These are phyloP conservation scores for Nemapogon koenigi DNA, from an alignment of 2,888 invertebrate species.

Conservation along the genomic window DNA sequence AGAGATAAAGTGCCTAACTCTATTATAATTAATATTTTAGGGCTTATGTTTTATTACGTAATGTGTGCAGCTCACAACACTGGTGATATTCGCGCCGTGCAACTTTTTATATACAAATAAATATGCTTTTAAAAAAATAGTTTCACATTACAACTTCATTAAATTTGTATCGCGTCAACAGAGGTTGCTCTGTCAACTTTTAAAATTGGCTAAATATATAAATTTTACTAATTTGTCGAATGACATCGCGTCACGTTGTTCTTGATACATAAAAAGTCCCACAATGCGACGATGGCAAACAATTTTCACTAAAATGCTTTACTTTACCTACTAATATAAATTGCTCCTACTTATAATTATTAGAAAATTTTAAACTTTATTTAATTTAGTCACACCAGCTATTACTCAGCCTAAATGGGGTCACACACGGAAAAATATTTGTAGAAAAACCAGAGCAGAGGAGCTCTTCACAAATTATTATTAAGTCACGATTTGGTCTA, in stretches of 20 bases:
- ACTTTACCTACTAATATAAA: constrained; percentile 34
- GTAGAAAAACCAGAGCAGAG: background rate
- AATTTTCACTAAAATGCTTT: constrained; percentile 32
- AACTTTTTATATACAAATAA: constrained; percentile 18
- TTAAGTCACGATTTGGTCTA: no score
- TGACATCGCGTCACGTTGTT: background rate
- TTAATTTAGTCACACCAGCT: background rate
- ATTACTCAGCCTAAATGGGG: background rate
- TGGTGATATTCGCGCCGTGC: constrained; percentile 12
- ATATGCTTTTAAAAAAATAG: constrained; percentile 39
- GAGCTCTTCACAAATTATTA: no score
- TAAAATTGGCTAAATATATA: background rate
- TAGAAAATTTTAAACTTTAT: background rate
- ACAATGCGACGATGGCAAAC: constrained; percentile 28
- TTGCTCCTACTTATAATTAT: constrained; percentile 46
- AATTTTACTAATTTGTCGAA: background rate
- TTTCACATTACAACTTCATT: constrained; percentile 27
- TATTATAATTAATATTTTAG: no score
- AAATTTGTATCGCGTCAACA: constrained; percentile 9
- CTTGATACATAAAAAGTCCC: constrained; percentile 22
- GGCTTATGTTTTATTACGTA: no score
- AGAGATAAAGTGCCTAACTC: no score
- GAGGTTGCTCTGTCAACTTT: background rate
- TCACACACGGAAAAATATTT: background rate
- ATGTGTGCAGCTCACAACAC: background rate